Percentiles rank a stretch among this genome's conserved stretches.
Conservation (phyloP, 2,113 vertebrate genomes). For the Lamprologus ornatipinnis region DNA sequence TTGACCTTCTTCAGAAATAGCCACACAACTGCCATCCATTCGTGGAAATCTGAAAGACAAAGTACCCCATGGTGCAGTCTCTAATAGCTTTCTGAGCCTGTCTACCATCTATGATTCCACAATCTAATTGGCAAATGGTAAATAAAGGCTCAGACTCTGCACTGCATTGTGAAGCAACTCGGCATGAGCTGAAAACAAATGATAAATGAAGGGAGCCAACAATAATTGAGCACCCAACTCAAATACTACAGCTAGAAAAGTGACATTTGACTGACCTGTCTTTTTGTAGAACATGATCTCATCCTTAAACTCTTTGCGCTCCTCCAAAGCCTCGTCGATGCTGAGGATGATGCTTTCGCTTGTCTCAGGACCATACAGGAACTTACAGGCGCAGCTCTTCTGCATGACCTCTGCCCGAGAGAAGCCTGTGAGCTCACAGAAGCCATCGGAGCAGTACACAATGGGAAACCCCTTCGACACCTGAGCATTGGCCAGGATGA, state of each 20-base stretch:
- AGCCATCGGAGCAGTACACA: slow-evolving; percentile 98
- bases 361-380: slow-evolving; percentile 90
- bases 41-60: neutral
- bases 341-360: slow-evolving; percentile 88
- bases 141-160: neutral
- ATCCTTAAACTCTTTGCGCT: slow-evolving; percentile 93
- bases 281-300: slow-evolving; percentile 98
- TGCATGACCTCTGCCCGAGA: slow-evolving; percentile 97
- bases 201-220: neutral
- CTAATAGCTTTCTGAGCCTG: neutral
- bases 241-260: neutral
- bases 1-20: slow-evolving; percentile 26
- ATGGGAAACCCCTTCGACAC: slow-evolving; percentile 95
- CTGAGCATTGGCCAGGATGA: slow-evolving; percentile 97
- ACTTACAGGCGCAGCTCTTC: slow-evolving; percentile 95
- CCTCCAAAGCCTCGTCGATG: slow-evolving; percentile 88
- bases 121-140: neutral
- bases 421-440: slow-evolving; percentile 95
- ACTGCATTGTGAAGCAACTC: neutral
- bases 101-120: neutral
- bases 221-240: neutral
- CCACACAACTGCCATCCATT: neutral
- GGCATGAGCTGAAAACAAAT: neutral
- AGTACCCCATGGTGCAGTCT: neutral
- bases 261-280: slow-evolving; percentile 41